phyloP scores from a whole-genome alignment of 2,888 invertebrate species.

The Napeogenes sylphis region DNA sequence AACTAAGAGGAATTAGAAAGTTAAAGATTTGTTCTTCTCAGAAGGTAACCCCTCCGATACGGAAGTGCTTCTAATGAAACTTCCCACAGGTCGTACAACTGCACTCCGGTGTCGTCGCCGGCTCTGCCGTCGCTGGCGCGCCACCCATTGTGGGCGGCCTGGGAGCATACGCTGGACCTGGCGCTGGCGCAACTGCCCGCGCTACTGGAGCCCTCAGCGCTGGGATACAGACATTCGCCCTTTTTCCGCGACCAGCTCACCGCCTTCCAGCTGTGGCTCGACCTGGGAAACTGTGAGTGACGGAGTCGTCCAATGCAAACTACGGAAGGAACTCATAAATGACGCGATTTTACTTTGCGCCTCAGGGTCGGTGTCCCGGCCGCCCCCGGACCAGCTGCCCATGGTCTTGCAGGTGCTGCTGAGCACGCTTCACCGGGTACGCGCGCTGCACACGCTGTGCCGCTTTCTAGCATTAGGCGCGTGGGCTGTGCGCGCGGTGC shows the following conservation, averaged over 20 bases:
- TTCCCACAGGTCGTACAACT: constrained; percentile 88
- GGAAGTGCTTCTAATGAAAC: no score
- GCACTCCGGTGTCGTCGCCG: constrained; percentile 96
- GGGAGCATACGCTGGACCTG: constrained; percentile 97
- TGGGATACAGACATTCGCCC: constrained; percentile 84
- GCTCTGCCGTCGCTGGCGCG: constrained; percentile 92
- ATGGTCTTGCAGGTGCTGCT: constrained; percentile 95
- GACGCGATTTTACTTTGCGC: not conserved
- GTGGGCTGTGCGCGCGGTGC: constrained; percentile 92
- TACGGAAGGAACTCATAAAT: not conserved
- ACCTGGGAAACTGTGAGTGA: constrained; percentile 77
- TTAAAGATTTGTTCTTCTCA: no score
- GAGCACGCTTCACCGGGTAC: constrained; percentile 87
- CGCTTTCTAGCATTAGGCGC: constrained; percentile 95
- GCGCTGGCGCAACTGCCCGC: constrained; percentile 93
- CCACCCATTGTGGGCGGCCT: constrained; percentile 97
- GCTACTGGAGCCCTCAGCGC: constrained; percentile 79
- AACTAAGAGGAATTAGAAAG: no score
- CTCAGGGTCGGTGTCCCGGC: constrained; percentile 69
- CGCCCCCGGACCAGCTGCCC: constrained; percentile 96
- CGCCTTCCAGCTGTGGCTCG: constrained; percentile 97
- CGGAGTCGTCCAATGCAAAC: not conserved
- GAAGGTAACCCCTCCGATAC: no score
- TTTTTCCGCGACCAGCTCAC: constrained; percentile 99
- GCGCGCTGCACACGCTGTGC: constrained; percentile 95